Evolutionary conservation across 1,140 invertebrate species (phyloP).

Genomic region (Drosophila novamexicana): DNA sequence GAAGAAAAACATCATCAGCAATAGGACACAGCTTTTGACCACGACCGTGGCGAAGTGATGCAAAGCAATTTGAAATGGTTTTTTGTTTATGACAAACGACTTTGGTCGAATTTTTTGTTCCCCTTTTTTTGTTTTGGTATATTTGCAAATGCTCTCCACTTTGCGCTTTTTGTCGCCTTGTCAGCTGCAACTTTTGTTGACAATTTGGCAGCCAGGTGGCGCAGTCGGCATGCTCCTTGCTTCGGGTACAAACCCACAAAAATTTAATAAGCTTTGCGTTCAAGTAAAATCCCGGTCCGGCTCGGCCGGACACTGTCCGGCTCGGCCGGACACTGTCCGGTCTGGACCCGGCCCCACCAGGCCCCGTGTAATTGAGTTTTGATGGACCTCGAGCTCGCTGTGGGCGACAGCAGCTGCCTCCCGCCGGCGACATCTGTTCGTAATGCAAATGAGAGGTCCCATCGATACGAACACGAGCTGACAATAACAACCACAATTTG

Average conservation of each 20-base stretch:
- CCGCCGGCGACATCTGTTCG: slow-evolving; percentile 44
- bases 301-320: no score
- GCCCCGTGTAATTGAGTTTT: slow-evolving; percentile 62
- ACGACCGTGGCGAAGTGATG: neutral
- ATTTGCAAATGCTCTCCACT: slow-evolving; percentile 11
- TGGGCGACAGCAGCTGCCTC: slow-evolving; percentile 30
- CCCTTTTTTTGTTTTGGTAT: neutral
- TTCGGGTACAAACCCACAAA: slow-evolving; percentile 49
- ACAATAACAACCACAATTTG: slow-evolving; percentile 11
- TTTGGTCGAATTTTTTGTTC: slow-evolving; percentile 6
- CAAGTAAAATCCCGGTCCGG: neutral
- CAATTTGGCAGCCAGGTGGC: slow-evolving; percentile 66
- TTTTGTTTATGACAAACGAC: slow-evolving; percentile 15
- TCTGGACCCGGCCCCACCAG: neutral
- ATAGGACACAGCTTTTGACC: neutral
- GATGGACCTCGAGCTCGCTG: slow-evolving; percentile 47
- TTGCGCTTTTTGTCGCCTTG: slow-evolving; percentile 51
- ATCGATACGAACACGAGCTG: slow-evolving; percentile 8
- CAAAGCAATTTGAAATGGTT: slow-evolving; percentile 10
- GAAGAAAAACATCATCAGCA: neutral
- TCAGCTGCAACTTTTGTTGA: slow-evolving; percentile 63
- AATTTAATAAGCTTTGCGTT: slow-evolving; percentile 65
- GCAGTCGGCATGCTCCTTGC: slow-evolving; percentile 15
- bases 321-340: no score
- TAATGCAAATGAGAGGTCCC: slow-evolving; percentile 53